Base-by-base conservation (phyloP, 2,797 vertebrate species). In the Rhinella marina region DNA sequence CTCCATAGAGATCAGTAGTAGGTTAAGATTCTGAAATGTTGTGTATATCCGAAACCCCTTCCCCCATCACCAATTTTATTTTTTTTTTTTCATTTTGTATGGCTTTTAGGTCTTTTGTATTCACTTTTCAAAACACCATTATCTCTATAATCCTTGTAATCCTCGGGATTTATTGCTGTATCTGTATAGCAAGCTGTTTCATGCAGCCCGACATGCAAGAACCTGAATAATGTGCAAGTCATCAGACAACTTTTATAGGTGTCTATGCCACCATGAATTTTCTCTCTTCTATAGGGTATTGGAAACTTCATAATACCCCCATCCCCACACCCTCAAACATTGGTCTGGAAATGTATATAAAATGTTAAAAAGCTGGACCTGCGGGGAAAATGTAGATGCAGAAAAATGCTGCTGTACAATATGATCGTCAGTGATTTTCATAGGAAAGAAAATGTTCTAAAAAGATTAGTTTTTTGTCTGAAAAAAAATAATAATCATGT, bases 101-200 rank as follows among this genome's bases (percentile, higher is more conserved):
- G 27, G 12, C 16, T 79, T 62, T 81, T 62, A 29, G 79, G 59
- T 62, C 79, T 81, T 62, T 81, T 81, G 79, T 81, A 78, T 86
- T 64, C 13, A 56, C 59, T 50, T 66, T 78, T 64, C 61, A 66
- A 86, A 79, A 86, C n/a, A 32, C 73, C 50, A 68, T 50, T 64
- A 86, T 86, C 32, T 27, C 7, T n/a, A 11, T 77, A 76, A 85
- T 85, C 75, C 75, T n/a, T 79, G 17, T 79, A 79, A 86, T 83
- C 52, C 48, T 79, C 25, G 9, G 75, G 61, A 79, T 86, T 86
- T 86, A 66, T 86, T 56, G 41, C 52, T 86, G 5, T 57, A 32
- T 56, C 16, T 82, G 48, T 72, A 23, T 83, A 56, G 54, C 66
- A 59, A 72, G 82, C 66, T 57, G 16, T 72, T 32, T 32, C 66